Evolutionary conservation across 2,888 invertebrate species (phyloP), one percentile per base, ranked within the genome.

Genomic region (Volucella bombylans): DNA sequence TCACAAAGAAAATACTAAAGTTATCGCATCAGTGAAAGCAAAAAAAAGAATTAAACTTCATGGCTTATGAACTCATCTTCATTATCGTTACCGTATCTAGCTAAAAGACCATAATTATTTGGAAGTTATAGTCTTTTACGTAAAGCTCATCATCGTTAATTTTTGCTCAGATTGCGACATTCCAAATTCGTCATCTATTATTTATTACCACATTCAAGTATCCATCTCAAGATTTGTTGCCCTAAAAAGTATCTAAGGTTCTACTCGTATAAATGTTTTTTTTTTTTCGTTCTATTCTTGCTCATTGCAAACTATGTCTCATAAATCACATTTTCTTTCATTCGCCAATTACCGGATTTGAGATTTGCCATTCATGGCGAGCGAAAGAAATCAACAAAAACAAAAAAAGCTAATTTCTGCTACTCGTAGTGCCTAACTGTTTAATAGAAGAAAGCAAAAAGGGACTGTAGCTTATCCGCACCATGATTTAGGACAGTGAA

Each of bases 401-500:
- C 4, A 31, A 31, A 31, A 31, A 77, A 82, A 67, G 71, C 72
- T 55, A 67, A 45, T 65, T 71, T 41, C 47, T 45, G 14, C 23
- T 47, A 31, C 8, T 62, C 39, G 31, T 31, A 6, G 31, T 6
- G 31, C 1, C 31, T 31, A 31, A 9, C 67, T 67, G 50, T 61
- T 57, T 31, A 31, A 38, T 49, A 43, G 68, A 61, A 62, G 78
- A 82, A 72, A 82, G 67, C 78, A 78, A 82, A 82, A 82, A 82
- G 82, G 82, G 82, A 82, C 72, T 72, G 78, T 72, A 67, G 61
- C 76, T 50, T 65, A 59, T 11, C 18, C 45, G 23, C 52, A 49
- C 12, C 47, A 67, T 41, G 50, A 82, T 82, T 82, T 68, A 67
- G 82, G 82, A 54, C 82, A 82, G 82, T 82, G 82, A 82, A 82